Evolutionary conservation across 1,140 invertebrate genomes (phyloP).

Genomic region (Drosophila equinoxialis): DNA sequence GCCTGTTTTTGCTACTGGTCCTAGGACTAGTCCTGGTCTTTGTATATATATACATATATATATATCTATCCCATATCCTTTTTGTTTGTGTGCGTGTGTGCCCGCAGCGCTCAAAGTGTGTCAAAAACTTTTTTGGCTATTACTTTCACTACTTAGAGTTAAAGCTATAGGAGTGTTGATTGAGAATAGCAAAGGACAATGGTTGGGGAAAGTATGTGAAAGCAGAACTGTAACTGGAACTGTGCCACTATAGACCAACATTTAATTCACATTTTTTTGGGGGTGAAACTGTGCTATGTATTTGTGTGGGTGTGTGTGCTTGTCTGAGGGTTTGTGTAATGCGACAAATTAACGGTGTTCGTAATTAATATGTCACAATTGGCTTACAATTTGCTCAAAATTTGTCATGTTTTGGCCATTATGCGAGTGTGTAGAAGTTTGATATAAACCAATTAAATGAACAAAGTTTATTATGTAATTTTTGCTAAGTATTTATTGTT

Average conservation of each 20-base stretch:
- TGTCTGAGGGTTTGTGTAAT: constrained; percentile 45
- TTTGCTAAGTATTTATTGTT: background rate
- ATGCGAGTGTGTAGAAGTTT: constrained; percentile 2
- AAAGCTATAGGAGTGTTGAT: constrained; percentile 19
- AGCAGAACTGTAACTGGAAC: constrained; percentile 14
- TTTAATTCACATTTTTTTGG: constrained; percentile 18
- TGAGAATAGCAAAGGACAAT: background rate
- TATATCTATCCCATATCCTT: constrained; percentile 28
- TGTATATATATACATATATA: background rate
- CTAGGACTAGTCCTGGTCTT: background rate
- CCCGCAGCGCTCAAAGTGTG: constrained; percentile 62
- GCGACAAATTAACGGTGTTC: constrained; percentile 75
- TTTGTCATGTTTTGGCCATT: constrained; percentile 66
- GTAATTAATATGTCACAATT: constrained; percentile 77
- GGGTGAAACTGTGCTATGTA: background rate
- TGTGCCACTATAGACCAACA: constrained; percentile 16
- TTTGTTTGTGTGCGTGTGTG: constrained; percentile 10
- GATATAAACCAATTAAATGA: background rate
- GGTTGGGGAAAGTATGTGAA: background rate
- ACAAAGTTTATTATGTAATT: background rate
- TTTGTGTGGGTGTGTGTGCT: background rate
- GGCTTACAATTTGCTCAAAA: constrained; percentile 76
- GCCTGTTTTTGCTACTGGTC: background rate
- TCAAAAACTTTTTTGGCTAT: constrained; percentile 70
- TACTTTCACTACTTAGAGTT: constrained; percentile 73